A percentile compares a stretch with the other conserved stretches of the same genome.
These are phyloP conservation scores for Enteromius thamalakanensis DNA, from an alignment of 2,797 vertebrate genomes.

Conservation along the genomic window DNA sequence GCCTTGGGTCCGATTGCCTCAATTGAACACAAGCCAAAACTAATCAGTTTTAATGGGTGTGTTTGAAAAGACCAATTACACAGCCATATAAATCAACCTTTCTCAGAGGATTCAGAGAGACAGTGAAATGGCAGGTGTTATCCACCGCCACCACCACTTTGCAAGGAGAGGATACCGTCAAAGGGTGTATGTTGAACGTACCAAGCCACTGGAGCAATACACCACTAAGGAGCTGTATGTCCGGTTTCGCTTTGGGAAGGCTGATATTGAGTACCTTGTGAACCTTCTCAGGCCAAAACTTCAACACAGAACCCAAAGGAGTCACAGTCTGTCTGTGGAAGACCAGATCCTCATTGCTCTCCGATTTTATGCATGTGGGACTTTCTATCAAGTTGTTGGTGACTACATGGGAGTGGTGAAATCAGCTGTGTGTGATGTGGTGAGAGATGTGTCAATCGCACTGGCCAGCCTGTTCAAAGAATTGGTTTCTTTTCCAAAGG, in stretches of 20 bases:
- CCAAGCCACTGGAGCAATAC: slow-evolving; percentile 9
- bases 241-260: no score
- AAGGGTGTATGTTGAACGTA: slow-evolving; percentile 54
- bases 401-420: slow-evolving; percentile 51
- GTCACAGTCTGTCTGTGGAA: slow-evolving; percentile 49
- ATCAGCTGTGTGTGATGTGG: slow-evolving; percentile 29
- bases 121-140: slow-evolving; percentile 52
- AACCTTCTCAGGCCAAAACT: slow-evolving; percentile 56
- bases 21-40: background rate
- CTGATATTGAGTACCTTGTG: no score
- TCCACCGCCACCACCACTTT: slow-evolving; percentile 45
- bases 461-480: slow-evolving; percentile 48
- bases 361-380: no score
- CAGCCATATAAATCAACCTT: background rate
- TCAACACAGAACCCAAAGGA: background rate
- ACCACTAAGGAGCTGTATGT: slow-evolving; percentile 51
- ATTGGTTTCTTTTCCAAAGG: slow-evolving; percentile 53
- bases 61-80: background rate
- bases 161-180: background rate
- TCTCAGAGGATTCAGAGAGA: slow-evolving; percentile 9
- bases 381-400: slow-evolving; percentile 53
- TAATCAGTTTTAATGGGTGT: background rate
- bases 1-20: background rate
- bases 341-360: slow-evolving; percentile 52
- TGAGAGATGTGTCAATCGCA: slow-evolving; percentile 51